phyloP scores from a whole-genome alignment of 2,113 vertebrate species.

The Capra hircus region DNA sequence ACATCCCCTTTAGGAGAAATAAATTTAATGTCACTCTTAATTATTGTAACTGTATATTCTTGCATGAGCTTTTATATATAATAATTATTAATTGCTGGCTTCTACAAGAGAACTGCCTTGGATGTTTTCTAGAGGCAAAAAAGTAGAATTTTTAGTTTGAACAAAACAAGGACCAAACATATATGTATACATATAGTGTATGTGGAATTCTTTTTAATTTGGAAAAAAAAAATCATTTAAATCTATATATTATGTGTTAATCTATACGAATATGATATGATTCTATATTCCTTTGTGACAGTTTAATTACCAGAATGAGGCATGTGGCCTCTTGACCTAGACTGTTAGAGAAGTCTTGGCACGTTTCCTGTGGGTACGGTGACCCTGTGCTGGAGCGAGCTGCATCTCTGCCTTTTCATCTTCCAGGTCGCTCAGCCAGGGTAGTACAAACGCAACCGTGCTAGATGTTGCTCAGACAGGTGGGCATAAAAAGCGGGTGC shows the following conservation, averaged over 20 bases:
- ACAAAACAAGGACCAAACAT: conserved; percentile 47
- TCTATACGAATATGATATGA: conserved; percentile 6
- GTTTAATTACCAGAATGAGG: conserved; percentile 80
- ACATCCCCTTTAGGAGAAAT: not conserved
- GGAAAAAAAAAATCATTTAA: conserved; percentile 24
- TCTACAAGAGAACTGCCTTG: conserved; percentile 54
- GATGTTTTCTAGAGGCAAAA: conserved; percentile 63
- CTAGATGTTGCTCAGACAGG: conserved; percentile 94
- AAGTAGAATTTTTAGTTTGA: conserved; percentile 55
- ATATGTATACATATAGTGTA: conserved; percentile 7
- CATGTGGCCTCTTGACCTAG: conserved; percentile 76
- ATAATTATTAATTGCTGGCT: conserved; percentile 51
- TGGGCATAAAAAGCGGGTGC: conserved; percentile 96
- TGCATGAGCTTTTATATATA: conserved; percentile 80
- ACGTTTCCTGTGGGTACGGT: not conserved
- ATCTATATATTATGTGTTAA: conserved; percentile 24
- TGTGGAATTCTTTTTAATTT: conserved; percentile 40
- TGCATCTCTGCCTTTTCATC: conserved; percentile 35
- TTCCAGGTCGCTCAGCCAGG: conserved; percentile 95
- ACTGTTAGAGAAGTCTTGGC: conserved; percentile 65
- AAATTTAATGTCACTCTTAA: conserved; percentile 7
- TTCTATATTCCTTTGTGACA: conserved; percentile 56
- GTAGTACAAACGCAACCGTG: conserved; percentile 91
- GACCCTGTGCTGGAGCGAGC: not conserved
- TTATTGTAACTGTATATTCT: conserved; percentile 38